Evolutionary conservation across 1,140 invertebrate genomes (phyloP), one percentile per base, ranked within the genome.

Genomic region (Zaprionus vittiger): DNA sequence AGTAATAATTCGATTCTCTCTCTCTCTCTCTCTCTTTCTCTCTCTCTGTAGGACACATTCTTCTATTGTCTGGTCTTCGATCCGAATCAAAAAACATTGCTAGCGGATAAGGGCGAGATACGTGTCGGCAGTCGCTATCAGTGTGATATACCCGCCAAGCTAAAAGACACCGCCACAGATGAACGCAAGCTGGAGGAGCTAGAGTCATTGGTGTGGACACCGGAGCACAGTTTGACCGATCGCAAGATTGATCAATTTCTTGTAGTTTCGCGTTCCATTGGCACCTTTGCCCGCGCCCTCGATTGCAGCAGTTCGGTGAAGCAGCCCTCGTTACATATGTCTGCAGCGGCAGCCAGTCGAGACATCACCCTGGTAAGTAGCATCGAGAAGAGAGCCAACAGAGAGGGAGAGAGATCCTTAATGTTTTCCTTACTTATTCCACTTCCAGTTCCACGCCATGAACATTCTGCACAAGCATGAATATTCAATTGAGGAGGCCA

Each of bases 11-110:
- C 24, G 4, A 26, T 5, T 26, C 28, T 28, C 26, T 67, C 24
- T n/a, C 0, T 11, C 5, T 49, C 28, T 28, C 26, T 67, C n/a
- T n/a, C n/a, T n/a, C n/a, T n/a, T n/a, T n/a, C 26, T n/a, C 0
- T 9, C 5, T 49, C 1, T 34, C 60, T 93, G 91, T 94, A 98
- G 95, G 98, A 99, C 94, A 97, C 97, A 92, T 99, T 99, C 95
- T 99, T 99, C 94, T 99, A 99, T 94, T 99, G 99, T 93, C 95
- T 99, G 93, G 99, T 99, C 76, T 99, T 99, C 94, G 99, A 99
- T 95, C 99, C 99, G 73, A 96, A 97, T 93, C 98, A 99, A 94
- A 99, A 99, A 94, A 99, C 99, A 89, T 95, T 99, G 91, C 95
- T 99, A 91, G 99, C 99, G 81, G 99, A 99, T 94, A 99, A 99